phyloP scores from a whole-genome alignment of 2,797 vertebrate species.

The Micropoecilia bifurca region DNA sequence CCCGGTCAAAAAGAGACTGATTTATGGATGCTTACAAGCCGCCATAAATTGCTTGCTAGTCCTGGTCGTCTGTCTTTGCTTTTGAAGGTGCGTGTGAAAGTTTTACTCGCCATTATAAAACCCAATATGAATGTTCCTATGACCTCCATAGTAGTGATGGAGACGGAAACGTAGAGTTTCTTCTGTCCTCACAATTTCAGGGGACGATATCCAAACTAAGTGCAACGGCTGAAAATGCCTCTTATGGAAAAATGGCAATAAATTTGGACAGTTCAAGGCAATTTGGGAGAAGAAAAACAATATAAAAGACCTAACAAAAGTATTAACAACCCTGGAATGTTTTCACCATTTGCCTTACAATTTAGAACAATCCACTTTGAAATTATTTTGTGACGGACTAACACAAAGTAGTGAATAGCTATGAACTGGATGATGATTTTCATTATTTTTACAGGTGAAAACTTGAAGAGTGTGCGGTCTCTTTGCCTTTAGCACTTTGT shows the following conservation, averaged over 20 bases:
- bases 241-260: background rate
- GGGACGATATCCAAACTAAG: slow-evolving; percentile 23
- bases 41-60: slow-evolving; percentile 39
- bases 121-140: slow-evolving; percentile 20
- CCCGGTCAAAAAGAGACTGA: slow-evolving; percentile 45
- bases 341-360: background rate
- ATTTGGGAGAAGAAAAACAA: background rate
- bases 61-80: slow-evolving; percentile 29
- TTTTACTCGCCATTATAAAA: slow-evolving; percentile 46
- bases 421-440: background rate
- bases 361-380: background rate
- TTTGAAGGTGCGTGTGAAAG: slow-evolving; percentile 19
- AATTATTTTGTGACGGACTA: background rate
- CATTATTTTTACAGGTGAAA: background rate
- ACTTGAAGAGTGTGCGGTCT: background rate
- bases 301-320: background rate
- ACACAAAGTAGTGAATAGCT: background rate
- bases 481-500: background rate
- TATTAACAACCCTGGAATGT: background rate
- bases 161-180: background rate
- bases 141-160: slow-evolving; percentile 11
- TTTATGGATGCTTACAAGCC: slow-evolving; percentile 67
- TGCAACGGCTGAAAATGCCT: background rate
- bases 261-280: too few relatives aligned
- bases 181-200: background rate